Evolutionary conservation across 35 echinoderm and acorn worm species (phyloP), one percentile per base, ranked within the genome.

Genomic region (Apostichopus japonicus): DNA sequence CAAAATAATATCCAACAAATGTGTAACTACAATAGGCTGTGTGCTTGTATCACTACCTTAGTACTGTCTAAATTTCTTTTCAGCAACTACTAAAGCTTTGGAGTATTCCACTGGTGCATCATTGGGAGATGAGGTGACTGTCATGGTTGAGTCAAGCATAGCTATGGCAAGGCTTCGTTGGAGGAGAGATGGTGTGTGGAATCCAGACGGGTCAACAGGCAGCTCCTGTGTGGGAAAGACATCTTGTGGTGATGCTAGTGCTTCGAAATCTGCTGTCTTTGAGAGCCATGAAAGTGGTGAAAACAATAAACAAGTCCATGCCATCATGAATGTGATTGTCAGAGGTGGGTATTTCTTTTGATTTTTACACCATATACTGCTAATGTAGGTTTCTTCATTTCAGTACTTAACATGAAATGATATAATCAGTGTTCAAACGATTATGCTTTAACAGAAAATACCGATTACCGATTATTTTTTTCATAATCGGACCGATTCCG

Each of bases 131-230:
- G 0, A 0, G 6, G 56, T 58, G 0, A 58, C 56, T 8, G 56
- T 72, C 67, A 72, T 5, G 10, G 67, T 72, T 72, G 15, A 1
- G 5, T 4, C 67, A 15, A 3, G 0, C 2, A 5, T 72, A 0
- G n/a, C 0, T 14, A 0, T 5, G 5, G 2, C 14, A 9, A 2
- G 2, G 1, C 67, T 72, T 72, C 67, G 67, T 72, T 72, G 67
- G 67, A 72, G 67, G 67, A 72, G 67, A 72, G n/a, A 72, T 72
- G 67, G 67, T 72, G 67, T 72, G 17, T 72, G 67, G 67, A 5
- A 72, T 16, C 13, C 67, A 19, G 0, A 5, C 10, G 56, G 56
- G 6, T 16, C n/a, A 15, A 21, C 14, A 72, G 13, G n/a, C n/a
- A 5, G 5, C 8, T 0, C 5, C n/a, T 72, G 67, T 16, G 0